Evolutionary conservation across 1,140 invertebrate genomes (phyloP).

Genomic region (Glomeris maerens): DNA sequence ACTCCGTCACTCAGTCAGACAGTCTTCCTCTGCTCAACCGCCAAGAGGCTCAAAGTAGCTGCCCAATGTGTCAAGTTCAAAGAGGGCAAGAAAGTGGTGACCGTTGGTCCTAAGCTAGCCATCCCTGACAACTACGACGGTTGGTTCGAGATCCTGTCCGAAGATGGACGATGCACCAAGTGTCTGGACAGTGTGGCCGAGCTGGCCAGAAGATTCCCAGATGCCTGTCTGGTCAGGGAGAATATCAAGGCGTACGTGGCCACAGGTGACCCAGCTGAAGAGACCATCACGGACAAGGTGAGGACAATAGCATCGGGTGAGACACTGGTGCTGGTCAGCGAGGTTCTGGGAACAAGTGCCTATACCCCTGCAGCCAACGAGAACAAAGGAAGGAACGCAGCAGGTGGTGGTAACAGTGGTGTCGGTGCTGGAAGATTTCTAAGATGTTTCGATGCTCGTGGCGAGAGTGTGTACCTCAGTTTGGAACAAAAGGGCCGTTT

Average conservation of each 20-base stretch:
- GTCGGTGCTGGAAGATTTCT: slow-evolving; percentile 45
- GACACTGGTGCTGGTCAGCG: slow-evolving; percentile 57
- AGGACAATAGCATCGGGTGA: slow-evolving; percentile 58
- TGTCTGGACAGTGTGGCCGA: slow-evolving; percentile 78
- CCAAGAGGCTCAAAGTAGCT: slow-evolving; percentile 66
- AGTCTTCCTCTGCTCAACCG: slow-evolving; percentile 64
- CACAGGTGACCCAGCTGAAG: slow-evolving; percentile 38
- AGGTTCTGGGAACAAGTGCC: slow-evolving; percentile 43
- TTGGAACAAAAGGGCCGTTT: slow-evolving; percentile 78
- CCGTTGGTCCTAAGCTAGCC: slow-evolving; percentile 61
- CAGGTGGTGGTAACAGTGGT: background rate
- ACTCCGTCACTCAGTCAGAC: slow-evolving; percentile 68
- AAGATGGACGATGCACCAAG: slow-evolving; percentile 73
- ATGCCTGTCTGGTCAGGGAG: slow-evolving; percentile 69
- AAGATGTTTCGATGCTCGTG: slow-evolving; percentile 67
- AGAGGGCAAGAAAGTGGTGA: slow-evolving; percentile 58
- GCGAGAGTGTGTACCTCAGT: slow-evolving; percentile 63
- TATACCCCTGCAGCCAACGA: slow-evolving; percentile 19
- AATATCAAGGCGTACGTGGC: slow-evolving; percentile 56
- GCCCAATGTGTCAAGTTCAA: slow-evolving; percentile 79
- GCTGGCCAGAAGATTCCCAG: slow-evolving; percentile 56
- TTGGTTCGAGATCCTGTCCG: slow-evolving; percentile 84
- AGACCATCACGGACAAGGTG: slow-evolving; percentile 48
- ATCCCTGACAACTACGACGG: slow-evolving; percentile 81
- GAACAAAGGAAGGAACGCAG: slow-evolving; percentile 24